phyloP scores from a whole-genome alignment of 53 echinoderm and acorn worm genomes.

The Actinopyga echinites region DNA sequence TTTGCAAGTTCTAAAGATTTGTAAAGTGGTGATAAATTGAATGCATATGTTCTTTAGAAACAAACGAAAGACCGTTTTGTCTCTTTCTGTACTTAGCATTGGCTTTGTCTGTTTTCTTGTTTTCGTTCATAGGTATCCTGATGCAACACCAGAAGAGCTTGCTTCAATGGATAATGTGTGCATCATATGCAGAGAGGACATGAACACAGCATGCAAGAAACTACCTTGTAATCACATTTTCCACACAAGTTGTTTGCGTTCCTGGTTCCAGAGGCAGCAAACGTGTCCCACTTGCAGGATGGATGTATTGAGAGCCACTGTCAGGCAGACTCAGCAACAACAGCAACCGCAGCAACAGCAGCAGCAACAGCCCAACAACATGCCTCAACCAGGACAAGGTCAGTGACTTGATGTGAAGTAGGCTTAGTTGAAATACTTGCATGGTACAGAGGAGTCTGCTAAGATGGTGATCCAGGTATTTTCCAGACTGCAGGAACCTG shows the following conservation, averaged over 20 bases:
- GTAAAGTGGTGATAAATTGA: too few relatives aligned
- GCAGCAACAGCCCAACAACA: constrained; percentile 59
- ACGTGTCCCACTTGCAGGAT: constrained; percentile 96
- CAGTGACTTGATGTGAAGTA: neutral
- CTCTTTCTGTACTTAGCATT: too few relatives aligned
- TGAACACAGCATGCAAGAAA: constrained; percentile 89
- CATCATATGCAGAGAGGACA: constrained; percentile 98
- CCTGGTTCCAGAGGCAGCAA: constrained; percentile 99
- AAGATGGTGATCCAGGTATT: neutral
- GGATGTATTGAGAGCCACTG: constrained; percentile 88
- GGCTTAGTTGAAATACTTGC: neutral
- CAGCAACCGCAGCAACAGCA: constrained; percentile 57
- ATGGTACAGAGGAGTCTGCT: neutral
- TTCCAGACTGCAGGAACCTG: too few relatives aligned
- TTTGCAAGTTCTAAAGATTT: too few relatives aligned
- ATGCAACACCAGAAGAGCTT: constrained; percentile 96
- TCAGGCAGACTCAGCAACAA: constrained; percentile 29
- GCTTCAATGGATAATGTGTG: constrained; percentile 88
- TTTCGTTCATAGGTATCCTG: constrained; percentile 70
- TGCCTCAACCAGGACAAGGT: constrained; percentile 38
- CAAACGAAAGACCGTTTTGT: too few relatives aligned
- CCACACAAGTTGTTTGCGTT: constrained; percentile 92
- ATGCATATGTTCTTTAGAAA: too few relatives aligned
- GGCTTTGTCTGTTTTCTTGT: neutral
- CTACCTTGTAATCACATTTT: constrained; percentile 97